Base-by-base conservation (phyloP, 2,113 vertebrate genomes). In the Hippolais icterina region DNA sequence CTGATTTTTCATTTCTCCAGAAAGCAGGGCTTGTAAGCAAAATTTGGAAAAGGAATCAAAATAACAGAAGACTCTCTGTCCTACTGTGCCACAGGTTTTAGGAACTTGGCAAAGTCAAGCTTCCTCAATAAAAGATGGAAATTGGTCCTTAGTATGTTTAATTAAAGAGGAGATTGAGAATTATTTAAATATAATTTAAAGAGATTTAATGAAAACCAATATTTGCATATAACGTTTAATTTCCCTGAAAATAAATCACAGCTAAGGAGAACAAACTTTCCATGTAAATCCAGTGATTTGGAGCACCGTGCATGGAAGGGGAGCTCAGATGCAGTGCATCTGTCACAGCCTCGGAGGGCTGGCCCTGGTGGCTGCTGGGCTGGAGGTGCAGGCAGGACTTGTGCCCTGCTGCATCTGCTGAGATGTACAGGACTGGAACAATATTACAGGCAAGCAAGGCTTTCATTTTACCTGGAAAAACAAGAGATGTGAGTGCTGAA, bases 121-220 rank as follows among this genome's bases (percentile, higher is more conserved):
- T 86, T 94, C 63, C 75, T 69, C 29, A 90, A 77, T 91, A 86
- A 90, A 76, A 92, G 66, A 72, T 85, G 75, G 63, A 90, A 94
- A 93, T 74, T 72, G 21, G 47, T 90, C 66, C 50, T 72, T 72
- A 46, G 53, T 42, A 83, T 46, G 54, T 83, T 88, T 94, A 94
- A 94, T 92, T 92, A 93, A 80, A 72, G 83, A 88, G 54, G 33
- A 93, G 75, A 83, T 61, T 88, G 68, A 94, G 66, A 92, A 74
- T 80, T 94, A 83, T 95, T 96, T 79, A 87, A 88, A 80, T 80
- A 83, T 50, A 79, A 91, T 87, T 87, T 89, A 61, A 88, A 92
- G 37, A 72, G 37, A 92, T 95, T 94, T 94, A 80, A 88, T 83
- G 83, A 92, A 93, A 96, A 65, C 76, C 50, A 90, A 11, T 93